A percentile compares a stretch with the other conserved stretches of the same genome.
Conservation (phyloP, 2,888 invertebrate species). For the Halictus ligatus region DNA sequence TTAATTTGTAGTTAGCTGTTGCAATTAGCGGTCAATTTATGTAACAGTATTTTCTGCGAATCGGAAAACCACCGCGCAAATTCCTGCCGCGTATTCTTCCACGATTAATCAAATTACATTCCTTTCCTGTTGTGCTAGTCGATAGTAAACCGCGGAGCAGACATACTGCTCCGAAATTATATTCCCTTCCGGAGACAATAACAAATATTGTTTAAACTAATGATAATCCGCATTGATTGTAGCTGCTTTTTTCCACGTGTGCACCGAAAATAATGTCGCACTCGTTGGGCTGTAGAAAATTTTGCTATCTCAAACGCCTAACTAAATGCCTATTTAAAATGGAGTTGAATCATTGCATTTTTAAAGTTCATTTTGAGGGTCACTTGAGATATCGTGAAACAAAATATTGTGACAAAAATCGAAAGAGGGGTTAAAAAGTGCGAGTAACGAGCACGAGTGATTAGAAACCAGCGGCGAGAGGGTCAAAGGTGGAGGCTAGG, state of each 20-base stretch:
- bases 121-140: neutral
- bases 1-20: neutral
- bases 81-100: neutral
- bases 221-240: neutral
- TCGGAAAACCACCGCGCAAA: neutral
- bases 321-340: neutral
- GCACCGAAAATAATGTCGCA: neutral
- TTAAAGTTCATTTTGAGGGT: neutral
- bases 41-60: constrained; percentile 8
- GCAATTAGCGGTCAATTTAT: neutral
- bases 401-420: too few relatives aligned
- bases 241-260: neutral
- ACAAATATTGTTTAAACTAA: neutral
- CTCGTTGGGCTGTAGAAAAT: neutral
- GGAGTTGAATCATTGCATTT: neutral
- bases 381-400: too few relatives aligned
- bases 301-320: neutral
- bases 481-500: neutral
- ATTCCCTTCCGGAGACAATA: neutral
- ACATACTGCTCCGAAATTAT: neutral
- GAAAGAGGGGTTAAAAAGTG: neutral
- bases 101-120: constrained; percentile 1
- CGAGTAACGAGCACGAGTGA: neutral
- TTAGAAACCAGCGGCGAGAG: neutral
- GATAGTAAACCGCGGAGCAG: too few relatives aligned